These are phyloP conservation scores for Coracopsis vasa DNA, from an alignment of 2,113 vertebrate genomes.

Conservation along the genomic window DNA sequence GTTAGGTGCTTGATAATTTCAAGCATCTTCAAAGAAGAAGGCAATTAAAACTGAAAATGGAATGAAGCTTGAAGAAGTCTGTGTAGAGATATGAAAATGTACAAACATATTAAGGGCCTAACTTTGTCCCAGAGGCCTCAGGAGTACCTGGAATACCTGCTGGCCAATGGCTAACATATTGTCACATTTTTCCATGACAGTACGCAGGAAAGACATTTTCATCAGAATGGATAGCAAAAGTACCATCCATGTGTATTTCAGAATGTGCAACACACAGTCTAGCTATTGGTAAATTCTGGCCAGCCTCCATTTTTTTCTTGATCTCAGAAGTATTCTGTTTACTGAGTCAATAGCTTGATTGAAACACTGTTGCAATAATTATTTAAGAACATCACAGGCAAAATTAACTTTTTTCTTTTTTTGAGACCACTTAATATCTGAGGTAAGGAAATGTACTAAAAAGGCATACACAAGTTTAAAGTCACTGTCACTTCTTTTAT, in stretches of 20 bases:
- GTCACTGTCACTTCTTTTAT: background rate
- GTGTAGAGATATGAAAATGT: background rate
- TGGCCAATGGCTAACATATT: background rate
- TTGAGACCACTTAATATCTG: background rate
- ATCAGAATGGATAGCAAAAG: background rate
- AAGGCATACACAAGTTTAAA: background rate
- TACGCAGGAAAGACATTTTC: background rate
- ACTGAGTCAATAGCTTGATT: background rate
- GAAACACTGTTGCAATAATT: background rate
- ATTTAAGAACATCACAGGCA: background rate
- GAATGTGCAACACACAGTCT: background rate
- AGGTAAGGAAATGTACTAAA: background rate
- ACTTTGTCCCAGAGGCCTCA: background rate
- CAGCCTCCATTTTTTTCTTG: background rate
- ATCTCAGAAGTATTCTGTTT: background rate
- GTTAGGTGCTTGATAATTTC: background rate
- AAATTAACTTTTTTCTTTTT: background rate
- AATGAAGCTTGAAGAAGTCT: background rate
- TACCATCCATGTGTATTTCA: background rate
- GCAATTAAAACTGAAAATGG: background rate
- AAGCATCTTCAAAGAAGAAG: background rate
- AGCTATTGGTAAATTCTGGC: background rate
- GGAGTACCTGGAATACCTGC: background rate
- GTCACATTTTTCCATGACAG: background rate
- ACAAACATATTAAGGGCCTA: background rate